phyloP scores from a whole-genome alignment of 2,113 vertebrate species.

The Cheilinus undulatus region DNA sequence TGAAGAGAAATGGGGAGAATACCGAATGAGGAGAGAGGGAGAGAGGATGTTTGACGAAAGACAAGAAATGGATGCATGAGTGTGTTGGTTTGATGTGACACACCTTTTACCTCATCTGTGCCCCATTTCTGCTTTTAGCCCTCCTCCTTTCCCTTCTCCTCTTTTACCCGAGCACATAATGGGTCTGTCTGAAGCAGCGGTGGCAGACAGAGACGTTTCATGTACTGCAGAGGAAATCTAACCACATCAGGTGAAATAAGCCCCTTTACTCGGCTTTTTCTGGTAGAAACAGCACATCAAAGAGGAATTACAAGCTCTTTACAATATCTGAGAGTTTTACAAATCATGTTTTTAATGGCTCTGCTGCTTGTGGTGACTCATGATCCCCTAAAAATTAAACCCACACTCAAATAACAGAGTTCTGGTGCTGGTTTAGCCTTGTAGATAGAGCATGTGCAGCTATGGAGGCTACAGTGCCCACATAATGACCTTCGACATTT shows the following conservation, averaged over 20 bases:
- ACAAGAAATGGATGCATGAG: neutral
- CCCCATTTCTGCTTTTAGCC: neutral
- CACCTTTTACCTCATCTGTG: neutral
- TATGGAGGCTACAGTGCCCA: no score
- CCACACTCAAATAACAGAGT: no score
- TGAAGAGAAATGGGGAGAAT: slow-evolving; percentile 8
- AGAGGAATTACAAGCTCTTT: neutral
- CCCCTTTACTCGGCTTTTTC: neutral
- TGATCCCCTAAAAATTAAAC: no score
- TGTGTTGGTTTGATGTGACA: neutral
- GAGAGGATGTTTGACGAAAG: neutral
- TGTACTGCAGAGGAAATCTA: neutral
- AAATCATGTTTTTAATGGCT: no score
- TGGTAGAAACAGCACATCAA: neutral
- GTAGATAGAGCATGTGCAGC: no score
- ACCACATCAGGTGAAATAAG: neutral
- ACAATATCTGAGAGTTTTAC: neutral
- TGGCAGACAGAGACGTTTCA: neutral
- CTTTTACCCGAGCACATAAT: slow-evolving; percentile 1
- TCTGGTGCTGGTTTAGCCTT: no score
- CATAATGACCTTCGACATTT: no score
- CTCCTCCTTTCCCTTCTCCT: neutral
- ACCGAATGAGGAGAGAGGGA: slow-evolving; percentile 5
- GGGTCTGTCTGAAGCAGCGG: slow-evolving; percentile 4
- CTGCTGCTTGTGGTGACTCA: no score